Evolutionary conservation across 1,140 invertebrate genomes (phyloP).

Genomic region (Dendrolimus punctatus): DNA sequence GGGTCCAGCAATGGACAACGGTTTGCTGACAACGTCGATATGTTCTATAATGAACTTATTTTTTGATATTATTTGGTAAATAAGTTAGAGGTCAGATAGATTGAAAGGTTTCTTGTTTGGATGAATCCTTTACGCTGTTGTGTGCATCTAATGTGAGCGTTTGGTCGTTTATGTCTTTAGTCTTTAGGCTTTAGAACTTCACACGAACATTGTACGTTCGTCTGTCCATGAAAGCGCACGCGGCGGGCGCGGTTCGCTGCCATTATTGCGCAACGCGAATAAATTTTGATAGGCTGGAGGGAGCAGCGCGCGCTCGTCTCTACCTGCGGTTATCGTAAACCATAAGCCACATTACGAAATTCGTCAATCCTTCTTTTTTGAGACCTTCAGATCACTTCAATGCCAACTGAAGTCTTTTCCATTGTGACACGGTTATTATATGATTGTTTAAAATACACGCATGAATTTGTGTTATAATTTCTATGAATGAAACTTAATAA

Average conservation of each 20-base stretch:
- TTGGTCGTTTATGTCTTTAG: too few relatives aligned
- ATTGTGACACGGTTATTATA: slow-evolving; percentile 29
- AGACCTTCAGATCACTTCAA: slow-evolving; percentile 35
- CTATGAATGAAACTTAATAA: slow-evolving; percentile 21
- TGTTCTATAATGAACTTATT: too few relatives aligned
- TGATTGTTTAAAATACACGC: slow-evolving; percentile 20
- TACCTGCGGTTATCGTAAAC: slow-evolving; percentile 19
- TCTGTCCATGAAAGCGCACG: slow-evolving; percentile 51
- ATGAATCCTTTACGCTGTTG: too few relatives aligned
- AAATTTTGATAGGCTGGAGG: slow-evolving; percentile 5
- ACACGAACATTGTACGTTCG: slow-evolving; percentile 47
- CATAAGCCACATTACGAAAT: slow-evolving; percentile 33
- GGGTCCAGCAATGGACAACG: too few relatives aligned
- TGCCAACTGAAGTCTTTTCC: slow-evolving; percentile 30
- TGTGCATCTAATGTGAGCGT: too few relatives aligned
- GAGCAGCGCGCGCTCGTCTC: slow-evolving; percentile 16
- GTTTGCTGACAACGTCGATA: too few relatives aligned
- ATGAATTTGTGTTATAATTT: slow-evolving; percentile 42
- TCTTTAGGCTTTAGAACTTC: too few relatives aligned
- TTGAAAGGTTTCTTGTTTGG: too few relatives aligned
- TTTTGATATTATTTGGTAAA: too few relatives aligned
- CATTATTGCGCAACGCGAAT: slow-evolving; percentile 26
- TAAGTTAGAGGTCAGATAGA: too few relatives aligned
- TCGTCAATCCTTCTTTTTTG: slow-evolving; percentile 29
- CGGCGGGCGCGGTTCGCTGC: slow-evolving; percentile 14